These are phyloP conservation scores for Coleophora flavipennella DNA, from an alignment of 2,888 invertebrate genomes.

Conservation along the genomic window DNA sequence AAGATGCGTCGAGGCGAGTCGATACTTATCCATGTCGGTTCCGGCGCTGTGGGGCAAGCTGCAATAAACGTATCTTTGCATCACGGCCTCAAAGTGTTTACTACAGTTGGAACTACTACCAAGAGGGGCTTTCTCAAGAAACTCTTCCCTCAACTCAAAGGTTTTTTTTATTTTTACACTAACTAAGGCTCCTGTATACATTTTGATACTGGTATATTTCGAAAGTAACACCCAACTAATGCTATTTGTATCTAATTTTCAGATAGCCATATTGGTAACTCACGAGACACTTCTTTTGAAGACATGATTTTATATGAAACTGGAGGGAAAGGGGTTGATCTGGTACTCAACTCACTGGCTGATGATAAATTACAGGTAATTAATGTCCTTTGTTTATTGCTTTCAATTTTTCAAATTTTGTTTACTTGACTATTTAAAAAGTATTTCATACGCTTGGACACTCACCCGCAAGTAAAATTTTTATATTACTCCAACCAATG, in stretches of 20 bases:
- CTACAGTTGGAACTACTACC: conserved; percentile 91
- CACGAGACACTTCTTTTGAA: conserved; percentile 90
- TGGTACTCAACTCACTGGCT: conserved; percentile 91
- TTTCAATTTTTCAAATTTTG: too few relatives aligned
- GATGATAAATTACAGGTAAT: conserved; percentile 86
- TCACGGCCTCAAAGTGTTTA: conserved; percentile 91
- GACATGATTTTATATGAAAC: conserved; percentile 85
- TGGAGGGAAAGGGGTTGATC: conserved; percentile 89
- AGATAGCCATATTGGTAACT: conserved; percentile 85
- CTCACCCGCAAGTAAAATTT: too few relatives aligned
- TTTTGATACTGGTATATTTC: too few relatives aligned
- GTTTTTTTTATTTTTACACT: conserved; percentile 27
- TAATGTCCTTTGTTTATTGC: too few relatives aligned
- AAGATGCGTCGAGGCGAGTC: conserved; percentile 86
- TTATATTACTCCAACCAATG: too few relatives aligned
- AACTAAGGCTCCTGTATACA: too few relatives aligned
- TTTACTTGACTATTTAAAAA: too few relatives aligned
- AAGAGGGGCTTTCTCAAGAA: conserved; percentile 91
- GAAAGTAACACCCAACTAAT: neutral
- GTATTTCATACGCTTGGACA: too few relatives aligned
- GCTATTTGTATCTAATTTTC: conserved; percentile 11
- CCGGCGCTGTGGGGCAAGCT: conserved; percentile 97
- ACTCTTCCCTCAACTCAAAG: conserved; percentile 83
- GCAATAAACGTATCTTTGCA: conserved; percentile 94
- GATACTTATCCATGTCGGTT: conserved; percentile 93